These are phyloP conservation scores for Cartodere bifasciata DNA, from an alignment of 2,888 invertebrate genomes.

Conservation along the genomic window DNA sequence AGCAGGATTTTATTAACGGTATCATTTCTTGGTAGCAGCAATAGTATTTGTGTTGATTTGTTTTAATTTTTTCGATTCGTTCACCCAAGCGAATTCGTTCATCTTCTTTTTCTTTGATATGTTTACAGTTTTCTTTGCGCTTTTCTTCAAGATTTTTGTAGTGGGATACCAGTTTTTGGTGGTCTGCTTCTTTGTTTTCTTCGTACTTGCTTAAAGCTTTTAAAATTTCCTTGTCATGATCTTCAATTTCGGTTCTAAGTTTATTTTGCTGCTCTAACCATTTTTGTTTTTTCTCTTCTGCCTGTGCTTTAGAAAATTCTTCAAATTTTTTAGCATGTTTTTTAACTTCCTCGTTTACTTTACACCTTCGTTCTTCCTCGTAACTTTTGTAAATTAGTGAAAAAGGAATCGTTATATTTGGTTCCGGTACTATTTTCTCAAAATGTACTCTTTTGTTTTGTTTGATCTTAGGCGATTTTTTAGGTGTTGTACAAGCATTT, in stretches of 20 bases:
- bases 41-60: conserved; percentile 44
- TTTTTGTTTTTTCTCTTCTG: conserved; percentile 20
- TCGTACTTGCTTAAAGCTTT: conserved; percentile 40
- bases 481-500: conserved; percentile 5
- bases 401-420: conserved; percentile 12
- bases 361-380: conserved; percentile 23
- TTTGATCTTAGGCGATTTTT: neutral
- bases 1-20: conserved; percentile 29
- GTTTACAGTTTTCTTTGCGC: conserved; percentile 39
- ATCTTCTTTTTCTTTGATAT: conserved; percentile 37
- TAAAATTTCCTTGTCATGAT: conserved; percentile 37
- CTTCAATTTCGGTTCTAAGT: conserved; percentile 33
- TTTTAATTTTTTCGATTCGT: conserved; percentile 40
- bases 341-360: conserved; percentile 29
- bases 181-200: conserved; percentile 39
- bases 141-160: conserved; percentile 32
- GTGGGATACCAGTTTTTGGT: conserved; percentile 39
- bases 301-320: conserved; percentile 26
- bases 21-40: conserved; percentile 43
- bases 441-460: neutral
- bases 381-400: conserved; percentile 20
- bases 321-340: conserved; percentile 29
- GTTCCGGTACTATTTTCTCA: neutral
- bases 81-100: conserved; percentile 19
- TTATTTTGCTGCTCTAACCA: conserved; percentile 29